Base-by-base conservation (phyloP, 35 echinoderm and acorn worm genomes). In the Nesometra sesokonis region DNA sequence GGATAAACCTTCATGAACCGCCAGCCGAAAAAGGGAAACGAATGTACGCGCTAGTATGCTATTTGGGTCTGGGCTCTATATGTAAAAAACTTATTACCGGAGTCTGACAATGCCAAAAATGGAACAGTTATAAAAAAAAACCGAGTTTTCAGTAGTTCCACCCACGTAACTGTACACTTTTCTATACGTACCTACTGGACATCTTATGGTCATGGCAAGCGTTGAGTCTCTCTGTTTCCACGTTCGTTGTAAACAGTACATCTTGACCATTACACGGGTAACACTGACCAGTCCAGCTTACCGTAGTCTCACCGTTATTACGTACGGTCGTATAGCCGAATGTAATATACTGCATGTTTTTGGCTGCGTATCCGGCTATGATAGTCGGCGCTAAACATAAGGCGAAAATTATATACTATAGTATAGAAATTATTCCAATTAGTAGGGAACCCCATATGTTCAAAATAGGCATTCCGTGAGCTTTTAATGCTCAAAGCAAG, bases 241-340 rank as follows among this genome's bases (percentile, higher is more conserved):
- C 52, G 21, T 67, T 67, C 52, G 52, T 67, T 30, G 81, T 83
- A 11, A 83, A 38, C 32, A 83, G 36, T 30, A 83, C 81, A 37
- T 83, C 81, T 39, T 83, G 34, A n/a, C 36, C 81, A 35, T 83
- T 38, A 31, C 81, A 83, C 15, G 37, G 36, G 23, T 83, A 38
- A 27, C 81, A 83, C 35, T 83, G 81, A 5, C 81, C 81, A 17
- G 81, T 83, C 81, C 81, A 83, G 27, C 81, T 83, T 5, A 37
- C 37, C 35, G 81, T 83, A 27, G 34, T 30, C 35, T 83, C 81
- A 29, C 81, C 81, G 23, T 83, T 34, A 31, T 83, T 83, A 30
- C 81, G 81, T 23, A 83, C 81, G n/a, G 37, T 38, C 17, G 81
- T 36, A 38, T 37, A 83, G 35, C 81, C 81, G 30, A 83, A 83